Evolutionary conservation across 1,140 invertebrate genomes (phyloP), one percentile per base, ranked within the genome.

Genomic region (Schlechtendalia chinensis): DNA sequence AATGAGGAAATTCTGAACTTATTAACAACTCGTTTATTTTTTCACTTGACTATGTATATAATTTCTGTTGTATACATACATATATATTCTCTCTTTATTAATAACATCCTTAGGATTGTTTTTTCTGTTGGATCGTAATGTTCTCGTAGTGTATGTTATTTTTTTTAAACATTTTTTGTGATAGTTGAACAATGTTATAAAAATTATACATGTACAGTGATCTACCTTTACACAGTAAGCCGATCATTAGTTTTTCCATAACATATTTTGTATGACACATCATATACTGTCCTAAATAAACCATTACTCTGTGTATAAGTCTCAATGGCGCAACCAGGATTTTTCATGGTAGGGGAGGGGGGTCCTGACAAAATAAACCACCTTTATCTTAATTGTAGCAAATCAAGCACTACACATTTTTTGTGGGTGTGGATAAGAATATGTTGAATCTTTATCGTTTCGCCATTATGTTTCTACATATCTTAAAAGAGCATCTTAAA

Each of bases 231-330:
- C 45, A 53, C 29, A 81, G 56, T 54, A 81, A 53, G 22, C 53
- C 80, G 29, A 71, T 53, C 45, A 50, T 65, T 56, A 81, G 50
- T 24, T 71, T 69, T 27, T 32, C 8, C 14, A 71, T 65, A 5
- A 71, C 61, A 54, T 22, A 63, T 24, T 80, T 45, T 67, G 56
- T 58, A 50, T 69, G 58, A 24, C 53, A 39, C 19, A 50, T 69
- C 22, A 63, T 59, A 45, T 5, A 39, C 71, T 81, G 17, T 45
- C 80, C 80, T 39, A 24, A 81, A 85, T 84, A 84, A 82, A 84
- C 74, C 84, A 83, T 82, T 80, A 83, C 14, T 81, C 82, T 82
- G 81, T 81, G 83, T 58, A 82, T 83, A 82, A 85, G 83, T 19
- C 84, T 83, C 80, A 82, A 71, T 45, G 83, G 74, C n/a, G n/a